A percentile compares a stretch with the other conserved stretches of the same genome.
Conservation (phyloP, 92 coral and sea anemone species). For the Metridium senile region DNA sequence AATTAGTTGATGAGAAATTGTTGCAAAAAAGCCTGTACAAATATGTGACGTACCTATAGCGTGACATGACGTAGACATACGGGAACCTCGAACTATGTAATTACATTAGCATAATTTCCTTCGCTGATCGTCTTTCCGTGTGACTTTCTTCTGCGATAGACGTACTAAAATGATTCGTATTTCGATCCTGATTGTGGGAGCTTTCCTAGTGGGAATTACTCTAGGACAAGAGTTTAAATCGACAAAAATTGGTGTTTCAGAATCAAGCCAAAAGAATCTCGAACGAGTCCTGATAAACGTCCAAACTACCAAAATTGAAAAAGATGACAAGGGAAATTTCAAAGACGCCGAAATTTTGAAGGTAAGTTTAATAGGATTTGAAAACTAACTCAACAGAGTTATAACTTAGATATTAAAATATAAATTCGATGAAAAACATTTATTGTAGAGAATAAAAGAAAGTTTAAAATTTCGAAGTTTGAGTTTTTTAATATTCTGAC, state of each 20-base stretch:
- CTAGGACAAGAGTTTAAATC: slow-evolving; percentile 17
- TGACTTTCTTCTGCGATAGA: neutral
- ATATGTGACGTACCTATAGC: neutral
- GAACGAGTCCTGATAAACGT: slow-evolving; percentile 56
- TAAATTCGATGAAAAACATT: neutral
- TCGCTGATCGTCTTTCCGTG: slow-evolving; percentile 1
- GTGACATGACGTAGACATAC: slow-evolving; percentile 10
- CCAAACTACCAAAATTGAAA: slow-evolving; percentile 50
- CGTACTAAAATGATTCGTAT: slow-evolving; percentile 1
- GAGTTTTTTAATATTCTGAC: neutral
- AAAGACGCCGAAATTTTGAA: slow-evolving; percentile 62
- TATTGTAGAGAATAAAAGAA: neutral
- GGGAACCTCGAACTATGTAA: slow-evolving; percentile 8
- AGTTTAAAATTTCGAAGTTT: no score
- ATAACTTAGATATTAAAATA: neutral
- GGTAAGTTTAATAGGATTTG: slow-evolving; percentile 25
- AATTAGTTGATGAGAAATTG: no score
- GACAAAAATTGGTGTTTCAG: slow-evolving; percentile 46
- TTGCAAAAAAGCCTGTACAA: no score
- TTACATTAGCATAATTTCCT: slow-evolving; percentile 40
- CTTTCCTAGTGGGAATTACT: slow-evolving; percentile 23
- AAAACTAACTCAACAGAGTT: neutral
- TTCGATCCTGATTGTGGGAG: slow-evolving; percentile 15
- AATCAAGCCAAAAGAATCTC: slow-evolving; percentile 33
- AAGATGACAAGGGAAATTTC: slow-evolving; percentile 61